Evolutionary conservation across 2,113 vertebrate species (phyloP), one percentile per base, ranked within the genome.

Genomic region (Chascanopsetta lugubris): DNA sequence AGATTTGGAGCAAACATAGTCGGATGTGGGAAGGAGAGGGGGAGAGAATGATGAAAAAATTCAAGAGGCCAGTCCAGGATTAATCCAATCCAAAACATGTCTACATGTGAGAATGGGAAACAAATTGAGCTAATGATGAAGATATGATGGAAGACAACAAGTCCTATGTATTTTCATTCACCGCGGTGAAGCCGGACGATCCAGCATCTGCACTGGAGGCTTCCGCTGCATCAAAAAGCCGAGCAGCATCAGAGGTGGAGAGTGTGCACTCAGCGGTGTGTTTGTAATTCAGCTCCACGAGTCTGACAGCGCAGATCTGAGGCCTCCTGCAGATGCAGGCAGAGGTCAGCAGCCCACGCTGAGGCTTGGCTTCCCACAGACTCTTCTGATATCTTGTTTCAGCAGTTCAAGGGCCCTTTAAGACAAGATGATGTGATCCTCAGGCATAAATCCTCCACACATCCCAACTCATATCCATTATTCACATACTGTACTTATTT

Each of bases 241-340:
- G 2, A 47, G 50, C 21, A 1, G 64, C 60, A 67, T 65, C 61
- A 77, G 48, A 64, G 58, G 18, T 9, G 6, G 36, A 49, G 36
- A 59, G 58, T 43, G 67, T 17, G 51, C 2, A 5, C 67, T 61
- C 8, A 1, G 72, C 27, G 11, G 59, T 22, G 22, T 61, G 81
- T 87, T 87, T 88, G 82, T 72, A 82, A 83, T 84, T 79, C 86
- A 69, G 85, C 80, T 69, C 64, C 79, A 75, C 46, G 32, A 53
- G 66, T 57, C 69, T 21, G 69, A 82, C 68, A 77, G 64, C 51
- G 43, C 60, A 64, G 86, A 89, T 89, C 85, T 86, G 83, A 89
- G 68, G 72, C 78, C 85, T 82, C 87, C 79, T 69, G 64, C 65
- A 10, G 78, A 75, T 42, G 69, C 58, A 51, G 74, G 74, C 80